Percentiles rank a stretch among this genome's conserved stretches.
Evolutionary conservation across 2,113 vertebrate genomes (phyloP).

Genomic region (Eurystomus gularis): DNA sequence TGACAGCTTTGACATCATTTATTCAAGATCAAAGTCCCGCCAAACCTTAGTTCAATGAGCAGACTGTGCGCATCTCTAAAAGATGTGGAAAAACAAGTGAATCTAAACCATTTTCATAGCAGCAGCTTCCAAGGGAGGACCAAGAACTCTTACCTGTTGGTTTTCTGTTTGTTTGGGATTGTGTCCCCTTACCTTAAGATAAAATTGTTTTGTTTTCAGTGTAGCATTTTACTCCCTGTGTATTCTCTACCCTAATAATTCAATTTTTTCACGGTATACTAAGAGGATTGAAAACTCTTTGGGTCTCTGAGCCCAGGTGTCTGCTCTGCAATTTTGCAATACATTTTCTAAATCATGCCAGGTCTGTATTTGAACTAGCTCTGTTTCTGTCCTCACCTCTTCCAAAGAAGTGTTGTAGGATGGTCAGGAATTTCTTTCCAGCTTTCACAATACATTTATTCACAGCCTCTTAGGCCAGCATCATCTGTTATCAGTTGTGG

Average conservation of each 20-base stretch:
- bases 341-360: not conserved
- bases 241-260: not conserved
- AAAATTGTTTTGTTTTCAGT: not conserved
- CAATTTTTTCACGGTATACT: not conserved
- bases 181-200: not conserved
- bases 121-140: not conserved
- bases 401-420: not conserved
- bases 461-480: not conserved
- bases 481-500: conserved; percentile 6
- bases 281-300: not conserved
- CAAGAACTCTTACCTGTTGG: not conserved
- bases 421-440: not conserved
- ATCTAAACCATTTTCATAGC: not conserved
- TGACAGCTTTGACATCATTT: not conserved
- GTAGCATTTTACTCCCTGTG: not conserved
- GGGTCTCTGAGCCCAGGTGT: not conserved
- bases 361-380: not conserved
- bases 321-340: not conserved
- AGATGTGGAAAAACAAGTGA: not conserved
- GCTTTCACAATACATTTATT: conserved; percentile 20
- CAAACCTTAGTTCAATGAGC: not conserved
- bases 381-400: not conserved
- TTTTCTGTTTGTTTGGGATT: not conserved
- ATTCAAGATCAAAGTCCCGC: not conserved
- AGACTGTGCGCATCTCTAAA: not conserved